Evolutionary conservation across 1,140 invertebrate genomes (phyloP).

Genomic region (Pseudomyrmex sp.): DNA sequence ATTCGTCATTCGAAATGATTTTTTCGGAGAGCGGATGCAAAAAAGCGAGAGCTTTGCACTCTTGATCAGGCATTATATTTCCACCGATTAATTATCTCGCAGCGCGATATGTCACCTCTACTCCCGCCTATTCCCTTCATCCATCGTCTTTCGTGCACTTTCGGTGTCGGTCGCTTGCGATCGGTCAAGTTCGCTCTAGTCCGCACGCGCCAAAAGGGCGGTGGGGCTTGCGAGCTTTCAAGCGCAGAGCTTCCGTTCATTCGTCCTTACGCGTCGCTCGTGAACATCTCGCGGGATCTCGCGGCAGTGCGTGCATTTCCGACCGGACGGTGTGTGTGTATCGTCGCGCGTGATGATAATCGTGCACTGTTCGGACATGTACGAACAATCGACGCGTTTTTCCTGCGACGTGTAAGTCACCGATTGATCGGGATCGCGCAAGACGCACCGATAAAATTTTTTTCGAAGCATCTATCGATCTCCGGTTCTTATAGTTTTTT

Average conservation of each 20-base stretch:
- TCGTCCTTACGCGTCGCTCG: conserved; percentile 77
- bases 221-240: conserved; percentile 77
- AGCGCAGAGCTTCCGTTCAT: conserved; percentile 74
- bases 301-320: conserved; percentile 21
- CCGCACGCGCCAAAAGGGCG: conserved; percentile 69
- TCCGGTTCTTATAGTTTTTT: background rate
- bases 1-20: background rate
- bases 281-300: conserved; percentile 49
- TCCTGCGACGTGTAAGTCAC: background rate
- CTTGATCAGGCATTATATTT: conserved; percentile 72
- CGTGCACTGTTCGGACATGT: background rate
- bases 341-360: conserved; percentile 11
- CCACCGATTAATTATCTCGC: conserved; percentile 72
- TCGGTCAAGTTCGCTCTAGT: conserved; percentile 66
- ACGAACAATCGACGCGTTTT: background rate
- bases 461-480: conserved; percentile 20
- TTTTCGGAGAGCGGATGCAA: background rate
- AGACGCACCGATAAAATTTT: conserved; percentile 16
- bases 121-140: conserved; percentile 29
- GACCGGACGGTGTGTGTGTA: conserved; percentile 21
- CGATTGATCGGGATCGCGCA: background rate
- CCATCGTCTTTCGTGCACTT: conserved; percentile 74
- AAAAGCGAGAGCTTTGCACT: conserved; percentile 38
- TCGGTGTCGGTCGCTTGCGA: conserved; percentile 62
- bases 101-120: conserved; percentile 62